Percentiles rank a stretch among this genome's conserved stretches.
These are phyloP conservation scores for Gonocerus acuteangulatus DNA, from an alignment of 2,888 invertebrate species.

Conservation along the genomic window DNA sequence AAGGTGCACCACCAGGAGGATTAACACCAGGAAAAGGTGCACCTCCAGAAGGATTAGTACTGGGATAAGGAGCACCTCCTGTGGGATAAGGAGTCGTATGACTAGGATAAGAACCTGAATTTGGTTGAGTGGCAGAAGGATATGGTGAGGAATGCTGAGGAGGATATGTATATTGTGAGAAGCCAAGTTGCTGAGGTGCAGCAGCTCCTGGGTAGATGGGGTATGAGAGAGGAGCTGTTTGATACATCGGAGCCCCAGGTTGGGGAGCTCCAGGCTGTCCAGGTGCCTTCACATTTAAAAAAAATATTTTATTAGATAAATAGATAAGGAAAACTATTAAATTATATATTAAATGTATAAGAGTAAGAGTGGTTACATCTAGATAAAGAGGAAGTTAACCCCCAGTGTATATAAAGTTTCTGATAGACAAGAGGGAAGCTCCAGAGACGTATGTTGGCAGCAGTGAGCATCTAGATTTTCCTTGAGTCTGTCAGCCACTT, in stretches of 20 bases:
- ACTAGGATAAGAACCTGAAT: constrained; percentile 27
- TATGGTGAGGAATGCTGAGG: constrained; percentile 28
- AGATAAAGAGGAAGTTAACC: too few species aligned
- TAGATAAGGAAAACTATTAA: too few species aligned
- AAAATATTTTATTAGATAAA: background rate
- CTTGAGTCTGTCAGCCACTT: too few species aligned
- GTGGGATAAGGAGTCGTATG: constrained; percentile 12
- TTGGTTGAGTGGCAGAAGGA: constrained; percentile 25
- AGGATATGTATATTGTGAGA: background rate
- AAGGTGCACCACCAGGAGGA: constrained; percentile 38
- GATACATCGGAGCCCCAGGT: constrained; percentile 32
- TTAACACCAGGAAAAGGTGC: constrained; percentile 35
- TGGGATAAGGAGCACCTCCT: constrained; percentile 5
- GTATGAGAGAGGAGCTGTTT: constrained; percentile 36
- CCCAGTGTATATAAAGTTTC: too few species aligned
- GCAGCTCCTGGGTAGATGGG: constrained; percentile 37
- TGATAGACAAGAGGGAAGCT: too few species aligned
- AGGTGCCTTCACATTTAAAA: constrained; percentile 34
- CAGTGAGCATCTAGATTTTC: too few species aligned
- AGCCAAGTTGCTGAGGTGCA: constrained; percentile 30
- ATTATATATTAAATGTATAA: too few species aligned
- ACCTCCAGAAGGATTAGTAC: constrained; percentile 22
- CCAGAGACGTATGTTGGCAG: too few species aligned
- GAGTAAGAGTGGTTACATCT: too few species aligned
- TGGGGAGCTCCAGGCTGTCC: constrained; percentile 34